Percentiles rank a stretch among this genome's conserved stretches.
Conservation (phyloP, 2,113 vertebrate genomes). For the Acinonyx jubatus region DNA sequence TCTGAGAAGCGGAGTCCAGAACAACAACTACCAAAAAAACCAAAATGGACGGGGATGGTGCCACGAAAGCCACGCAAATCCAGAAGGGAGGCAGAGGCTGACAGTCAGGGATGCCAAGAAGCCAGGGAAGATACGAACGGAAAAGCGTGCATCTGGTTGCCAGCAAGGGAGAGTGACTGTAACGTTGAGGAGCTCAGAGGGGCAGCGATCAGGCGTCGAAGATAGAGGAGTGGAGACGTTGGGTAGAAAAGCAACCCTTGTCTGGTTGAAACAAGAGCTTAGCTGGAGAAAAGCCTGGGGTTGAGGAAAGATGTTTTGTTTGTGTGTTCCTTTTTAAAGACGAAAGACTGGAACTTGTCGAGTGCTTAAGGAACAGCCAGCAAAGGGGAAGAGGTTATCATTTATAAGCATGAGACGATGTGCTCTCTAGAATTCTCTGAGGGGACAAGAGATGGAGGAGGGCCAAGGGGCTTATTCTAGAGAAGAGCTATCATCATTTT, state of each 20-base stretch:
- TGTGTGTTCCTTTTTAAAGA: background rate
- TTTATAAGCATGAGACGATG: background rate
- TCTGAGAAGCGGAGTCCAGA: background rate
- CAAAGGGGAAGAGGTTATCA: background rate
- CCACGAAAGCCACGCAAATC: background rate
- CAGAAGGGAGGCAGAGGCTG: background rate
- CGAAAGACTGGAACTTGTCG: background rate
- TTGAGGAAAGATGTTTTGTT: background rate
- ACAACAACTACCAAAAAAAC: background rate
- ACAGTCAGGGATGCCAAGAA: background rate
- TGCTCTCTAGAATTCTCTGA: background rate
- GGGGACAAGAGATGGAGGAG: too few species aligned
- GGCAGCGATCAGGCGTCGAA: fast-evolving
- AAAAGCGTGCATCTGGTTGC: background rate
- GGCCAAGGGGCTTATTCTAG: background rate
- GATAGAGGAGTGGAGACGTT: background rate
- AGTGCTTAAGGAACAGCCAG: background rate
- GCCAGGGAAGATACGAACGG: background rate
- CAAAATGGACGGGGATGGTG: background rate
- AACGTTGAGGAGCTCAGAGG: background rate
- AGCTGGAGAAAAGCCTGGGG: background rate
- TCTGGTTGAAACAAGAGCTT: background rate
- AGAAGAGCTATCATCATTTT: background rate
- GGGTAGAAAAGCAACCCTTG: too few species aligned
- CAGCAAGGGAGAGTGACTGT: background rate